Percentiles rank a stretch among this genome's conserved stretches.
Conservation (phyloP, 2,797 vertebrate genomes). For the Nyctalus aviator region DNA sequence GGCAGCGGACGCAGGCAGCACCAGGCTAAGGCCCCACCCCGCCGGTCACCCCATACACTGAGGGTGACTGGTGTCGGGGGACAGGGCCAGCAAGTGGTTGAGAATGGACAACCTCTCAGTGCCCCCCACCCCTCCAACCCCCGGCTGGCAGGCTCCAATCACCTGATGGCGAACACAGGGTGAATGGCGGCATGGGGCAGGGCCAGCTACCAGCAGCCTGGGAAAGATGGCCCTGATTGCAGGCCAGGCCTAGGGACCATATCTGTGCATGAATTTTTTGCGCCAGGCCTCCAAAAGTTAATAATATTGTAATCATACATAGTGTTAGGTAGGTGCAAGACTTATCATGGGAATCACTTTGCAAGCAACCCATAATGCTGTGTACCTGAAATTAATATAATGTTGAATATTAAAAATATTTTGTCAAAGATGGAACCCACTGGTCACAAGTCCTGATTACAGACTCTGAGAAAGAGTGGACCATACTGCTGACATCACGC, state of each 20-base stretch:
- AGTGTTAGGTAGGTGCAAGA: background rate
- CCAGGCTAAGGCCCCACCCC: no score
- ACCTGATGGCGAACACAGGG: no score
- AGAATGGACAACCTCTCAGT: no score
- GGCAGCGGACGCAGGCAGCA: rapidly evolving
- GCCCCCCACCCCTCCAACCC: no score
- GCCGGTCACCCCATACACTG: no score
- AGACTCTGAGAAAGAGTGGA: background rate
- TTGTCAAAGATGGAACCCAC: background rate
- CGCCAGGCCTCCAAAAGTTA: background rate
- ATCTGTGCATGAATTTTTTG: no score
- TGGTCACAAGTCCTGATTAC: background rate
- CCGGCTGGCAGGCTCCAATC: no score
- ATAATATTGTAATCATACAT: background rate
- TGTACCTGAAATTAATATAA: background rate
- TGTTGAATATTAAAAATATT: background rate
- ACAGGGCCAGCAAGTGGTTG: no score
- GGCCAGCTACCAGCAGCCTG: no score
- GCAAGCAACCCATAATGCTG: background rate
- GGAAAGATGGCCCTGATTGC: no score
- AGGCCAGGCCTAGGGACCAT: no score
- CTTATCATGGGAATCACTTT: background rate
- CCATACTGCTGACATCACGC: background rate
- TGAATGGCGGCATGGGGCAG: rapidly evolving
- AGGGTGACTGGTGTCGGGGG: no score